Evolutionary conservation across 2,888 invertebrate species (phyloP).

Genomic region (Calephelis perditalis): DNA sequence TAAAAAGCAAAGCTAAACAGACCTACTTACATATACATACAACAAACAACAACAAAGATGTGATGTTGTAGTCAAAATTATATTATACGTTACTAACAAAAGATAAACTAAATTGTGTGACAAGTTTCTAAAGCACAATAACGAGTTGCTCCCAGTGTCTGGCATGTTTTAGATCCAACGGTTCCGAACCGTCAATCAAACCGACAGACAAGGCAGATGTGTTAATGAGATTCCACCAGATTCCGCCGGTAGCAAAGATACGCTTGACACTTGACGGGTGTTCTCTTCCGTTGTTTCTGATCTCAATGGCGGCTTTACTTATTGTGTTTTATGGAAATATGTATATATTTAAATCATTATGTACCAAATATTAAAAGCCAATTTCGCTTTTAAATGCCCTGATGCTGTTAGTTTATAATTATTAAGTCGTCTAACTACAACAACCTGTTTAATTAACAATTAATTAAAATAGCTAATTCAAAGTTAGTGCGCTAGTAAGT

Average conservation of each 20-base stretch:
- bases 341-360: conserved; percentile 13
- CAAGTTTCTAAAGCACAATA: background rate
- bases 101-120: background rate
- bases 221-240: conserved; percentile 4
- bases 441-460: too few relatives aligned
- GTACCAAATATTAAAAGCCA: conserved; percentile 3
- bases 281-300: conserved; percentile 3
- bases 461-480: too few relatives aligned
- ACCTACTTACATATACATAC: too few relatives aligned
- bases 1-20: too few relatives aligned
- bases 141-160: background rate
- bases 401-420: too few relatives aligned
- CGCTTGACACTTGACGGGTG: conserved; percentile 4
- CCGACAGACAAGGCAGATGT: conserved; percentile 7
- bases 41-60: too few relatives aligned
- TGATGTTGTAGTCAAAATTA: background rate
- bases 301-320: background rate
- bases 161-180: background rate
- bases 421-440: too few relatives aligned
- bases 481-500: too few relatives aligned
- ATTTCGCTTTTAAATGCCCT: background rate
- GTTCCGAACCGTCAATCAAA: background rate
- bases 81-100: background rate
- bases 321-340: background rate
- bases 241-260: background rate